These are phyloP conservation scores for Saccostrea glomerata DNA, from an alignment of 1,140 invertebrate species.

Conservation along the genomic window DNA sequence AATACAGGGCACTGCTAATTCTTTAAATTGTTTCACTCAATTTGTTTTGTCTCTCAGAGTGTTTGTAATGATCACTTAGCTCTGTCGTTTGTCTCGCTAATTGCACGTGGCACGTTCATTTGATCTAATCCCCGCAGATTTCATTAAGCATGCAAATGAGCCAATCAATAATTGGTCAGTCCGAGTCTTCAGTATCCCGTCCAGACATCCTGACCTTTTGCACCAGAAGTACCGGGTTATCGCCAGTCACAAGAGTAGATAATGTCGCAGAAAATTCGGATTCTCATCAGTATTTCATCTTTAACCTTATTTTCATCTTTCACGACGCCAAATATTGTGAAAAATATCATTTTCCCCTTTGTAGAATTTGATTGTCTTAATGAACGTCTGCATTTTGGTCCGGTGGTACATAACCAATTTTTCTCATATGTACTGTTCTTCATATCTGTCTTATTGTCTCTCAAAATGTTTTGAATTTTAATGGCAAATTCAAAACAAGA, in stretches of 20 bases:
- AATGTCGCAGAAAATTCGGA: neutral
- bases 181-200: neutral
- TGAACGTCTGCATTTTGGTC: too few species aligned
- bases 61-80: slow-evolving; percentile 24
- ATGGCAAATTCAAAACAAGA: too few species aligned
- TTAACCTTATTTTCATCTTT: neutral
- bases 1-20: neutral
- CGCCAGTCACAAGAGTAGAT: neutral
- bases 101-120: slow-evolving; percentile 26
- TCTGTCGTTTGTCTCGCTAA: slow-evolving; percentile 31
- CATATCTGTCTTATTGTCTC: too few species aligned
- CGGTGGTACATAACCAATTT: too few species aligned
- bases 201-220: slow-evolving; percentile 8
- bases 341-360: too few species aligned
- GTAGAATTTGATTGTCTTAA: too few species aligned
- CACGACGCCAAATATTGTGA: too few species aligned
- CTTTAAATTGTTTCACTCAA: slow-evolving; percentile 19
- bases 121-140: slow-evolving; percentile 33
- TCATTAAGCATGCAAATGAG: slow-evolving; percentile 22
- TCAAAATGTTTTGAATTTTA: too few species aligned
- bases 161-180: neutral
- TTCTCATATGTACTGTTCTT: too few species aligned
- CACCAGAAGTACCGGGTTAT: neutral
- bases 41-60: slow-evolving; percentile 24
- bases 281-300: neutral